Percentiles rank a stretch among this genome's conserved stretches.
Evolutionary conservation across 2,888 invertebrate species (phyloP).

Genomic region (Pherbina coryleti): DNA sequence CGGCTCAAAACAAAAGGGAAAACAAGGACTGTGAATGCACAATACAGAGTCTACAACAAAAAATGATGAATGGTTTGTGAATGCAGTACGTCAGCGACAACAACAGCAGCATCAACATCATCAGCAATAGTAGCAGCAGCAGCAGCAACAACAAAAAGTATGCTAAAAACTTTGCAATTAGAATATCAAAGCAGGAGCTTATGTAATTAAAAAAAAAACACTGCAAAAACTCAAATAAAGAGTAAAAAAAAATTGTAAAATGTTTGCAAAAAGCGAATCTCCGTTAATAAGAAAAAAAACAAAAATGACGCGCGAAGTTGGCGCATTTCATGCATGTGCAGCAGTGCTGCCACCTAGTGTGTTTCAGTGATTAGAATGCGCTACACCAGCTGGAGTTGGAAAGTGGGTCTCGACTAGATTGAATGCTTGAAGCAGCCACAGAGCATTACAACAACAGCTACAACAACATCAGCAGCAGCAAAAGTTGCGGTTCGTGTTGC

Average conservation of each 20-base stretch:
- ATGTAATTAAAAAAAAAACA: constrained; percentile 25
- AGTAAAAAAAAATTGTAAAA: background rate
- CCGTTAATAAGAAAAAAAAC: background rate
- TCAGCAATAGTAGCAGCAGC: background rate
- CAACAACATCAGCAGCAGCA: background rate
- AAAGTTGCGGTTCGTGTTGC: constrained; percentile 1
- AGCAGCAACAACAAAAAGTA: constrained; percentile 1
- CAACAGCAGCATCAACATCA: background rate
- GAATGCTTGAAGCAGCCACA: background rate
- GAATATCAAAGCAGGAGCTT: constrained; percentile 39
- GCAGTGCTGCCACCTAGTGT: constrained; percentile 9
- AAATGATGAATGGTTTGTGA: constrained; percentile 19
- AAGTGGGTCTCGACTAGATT: constrained; percentile 23
- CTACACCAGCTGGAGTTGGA: background rate
- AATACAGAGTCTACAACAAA: constrained; percentile 4
- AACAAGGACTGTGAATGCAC: constrained; percentile 6
- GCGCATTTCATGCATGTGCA: constrained; percentile 9
- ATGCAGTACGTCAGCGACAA: background rate
- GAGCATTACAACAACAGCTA: background rate
- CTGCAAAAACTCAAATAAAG: constrained; percentile 1
- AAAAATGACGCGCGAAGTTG: background rate
- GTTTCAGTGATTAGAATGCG: constrained; percentile 5
- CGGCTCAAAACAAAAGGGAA: background rate
- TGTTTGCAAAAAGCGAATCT: background rate
- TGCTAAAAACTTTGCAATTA: constrained; percentile 33